Evolutionary conservation across 2,113 vertebrate species (phyloP).

Genomic region (Condylura cristata): DNA sequence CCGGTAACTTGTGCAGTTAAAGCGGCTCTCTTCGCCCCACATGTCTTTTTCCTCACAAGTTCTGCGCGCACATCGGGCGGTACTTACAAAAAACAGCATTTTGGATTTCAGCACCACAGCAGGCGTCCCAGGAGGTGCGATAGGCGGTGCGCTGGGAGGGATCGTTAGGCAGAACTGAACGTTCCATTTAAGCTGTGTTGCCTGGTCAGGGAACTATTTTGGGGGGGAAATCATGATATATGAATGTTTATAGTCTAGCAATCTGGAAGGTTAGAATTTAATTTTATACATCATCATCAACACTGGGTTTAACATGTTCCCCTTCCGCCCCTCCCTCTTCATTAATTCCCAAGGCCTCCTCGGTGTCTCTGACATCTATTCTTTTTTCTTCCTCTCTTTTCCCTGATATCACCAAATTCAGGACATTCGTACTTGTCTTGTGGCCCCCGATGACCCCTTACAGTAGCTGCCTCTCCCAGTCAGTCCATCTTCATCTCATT

Average conservation of each 20-base stretch:
- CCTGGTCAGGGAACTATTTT: constrained; percentile 97
- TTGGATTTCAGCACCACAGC: constrained; percentile 99
- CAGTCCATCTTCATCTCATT: not conserved
- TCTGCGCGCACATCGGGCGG: not conserved
- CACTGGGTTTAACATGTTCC: not conserved
- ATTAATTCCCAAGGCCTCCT: not conserved
- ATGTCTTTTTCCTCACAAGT: not conserved
- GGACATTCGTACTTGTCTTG: not conserved
- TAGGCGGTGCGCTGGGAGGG: constrained; percentile 97
- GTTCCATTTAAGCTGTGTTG: constrained; percentile 97
- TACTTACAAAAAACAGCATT: constrained; percentile 99
- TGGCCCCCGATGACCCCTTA: not conserved
- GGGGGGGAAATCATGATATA: not conserved
- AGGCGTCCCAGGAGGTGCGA: constrained; percentile 97
- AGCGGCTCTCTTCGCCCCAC: not conserved
- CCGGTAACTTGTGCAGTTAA: not conserved
- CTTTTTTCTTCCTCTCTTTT: not conserved
- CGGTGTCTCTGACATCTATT: not conserved
- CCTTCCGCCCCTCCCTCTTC: not conserved
- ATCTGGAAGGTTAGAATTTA: constrained; percentile 17
- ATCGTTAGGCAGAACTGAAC: constrained; percentile 99
- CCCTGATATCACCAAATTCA: not conserved
- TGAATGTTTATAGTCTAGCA: constrained; percentile 15
- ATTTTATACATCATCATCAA: constrained; percentile 22
- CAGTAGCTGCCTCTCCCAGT: not conserved